phyloP scores from a whole-genome alignment of 2,888 invertebrate genomes.

The Melinaea marsaeus region DNA sequence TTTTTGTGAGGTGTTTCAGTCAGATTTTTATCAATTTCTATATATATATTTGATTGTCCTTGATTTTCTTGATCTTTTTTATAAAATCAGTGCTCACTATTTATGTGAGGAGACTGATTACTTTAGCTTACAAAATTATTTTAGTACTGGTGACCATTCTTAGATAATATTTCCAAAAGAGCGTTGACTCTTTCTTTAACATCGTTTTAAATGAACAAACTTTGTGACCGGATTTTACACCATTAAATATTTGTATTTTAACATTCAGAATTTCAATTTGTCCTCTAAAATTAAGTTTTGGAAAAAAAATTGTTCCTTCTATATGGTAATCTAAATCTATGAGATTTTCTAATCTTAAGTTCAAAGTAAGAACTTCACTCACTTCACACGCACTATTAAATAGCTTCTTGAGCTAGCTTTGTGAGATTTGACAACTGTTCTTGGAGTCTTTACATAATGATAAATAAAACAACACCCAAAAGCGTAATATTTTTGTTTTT shows the following conservation, averaged over 20 bases:
- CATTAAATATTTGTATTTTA: slow-evolving; percentile 50
- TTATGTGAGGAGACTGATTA: slow-evolving; percentile 39
- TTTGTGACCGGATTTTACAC: slow-evolving; percentile 49
- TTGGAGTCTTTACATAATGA: slow-evolving; percentile 48
- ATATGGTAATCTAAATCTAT: slow-evolving; percentile 12
- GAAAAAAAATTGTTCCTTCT: slow-evolving; percentile 31
- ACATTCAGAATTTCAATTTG: slow-evolving; percentile 53
- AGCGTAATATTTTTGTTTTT: slow-evolving; percentile 51
- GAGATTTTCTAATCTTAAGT: too few relatives aligned
- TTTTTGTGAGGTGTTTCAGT: slow-evolving; percentile 42
- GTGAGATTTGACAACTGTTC: slow-evolving; percentile 29
- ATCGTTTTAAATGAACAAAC: slow-evolving; percentile 47
- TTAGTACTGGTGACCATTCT: slow-evolving; percentile 48
- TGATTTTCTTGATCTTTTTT: slow-evolving; percentile 34
- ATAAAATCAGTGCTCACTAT: slow-evolving; percentile 41
- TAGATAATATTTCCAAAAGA: slow-evolving; percentile 52
- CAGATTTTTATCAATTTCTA: slow-evolving; percentile 46
- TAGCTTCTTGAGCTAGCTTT: background rate
- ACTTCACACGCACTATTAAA: slow-evolving; percentile 15
- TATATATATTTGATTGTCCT: slow-evolving; percentile 48
- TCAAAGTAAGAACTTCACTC: too few relatives aligned
- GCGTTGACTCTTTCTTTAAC: slow-evolving; percentile 46
- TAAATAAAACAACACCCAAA: slow-evolving; percentile 43
- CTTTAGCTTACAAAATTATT: slow-evolving; percentile 48
- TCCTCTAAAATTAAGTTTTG: slow-evolving; percentile 49